Conservation (phyloP, 2,113 vertebrate species). For the Nothobranchius furzeri region DNA sequence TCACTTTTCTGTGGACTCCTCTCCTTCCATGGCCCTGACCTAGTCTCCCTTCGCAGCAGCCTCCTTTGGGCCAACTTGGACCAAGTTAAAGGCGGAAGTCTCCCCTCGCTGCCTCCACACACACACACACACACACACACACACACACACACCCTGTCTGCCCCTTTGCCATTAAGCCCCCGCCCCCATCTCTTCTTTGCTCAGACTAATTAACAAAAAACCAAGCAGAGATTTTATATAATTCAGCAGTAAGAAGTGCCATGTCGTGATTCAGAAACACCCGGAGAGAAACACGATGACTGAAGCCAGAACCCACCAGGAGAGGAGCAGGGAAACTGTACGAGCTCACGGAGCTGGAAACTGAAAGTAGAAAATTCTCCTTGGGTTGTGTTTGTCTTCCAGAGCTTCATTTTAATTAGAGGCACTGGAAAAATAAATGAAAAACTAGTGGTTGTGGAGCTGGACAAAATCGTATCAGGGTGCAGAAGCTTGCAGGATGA, state of each 20-base stretch:
- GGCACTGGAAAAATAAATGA: constrained; percentile 36
- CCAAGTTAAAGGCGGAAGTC: constrained; percentile 71
- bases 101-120: constrained; percentile 37
- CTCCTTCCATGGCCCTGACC: constrained; percentile 51
- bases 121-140: constrained; percentile 1
- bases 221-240: constrained; percentile 74
- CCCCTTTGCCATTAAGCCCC: constrained; percentile 46
- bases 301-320: constrained; percentile 56
- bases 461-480: constrained; percentile 42
- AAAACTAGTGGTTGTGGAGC: neutral
- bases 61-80: constrained; percentile 76
- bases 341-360: constrained; percentile 27
- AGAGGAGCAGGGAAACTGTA: constrained; percentile 25
- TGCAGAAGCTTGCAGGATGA: constrained; percentile 29
- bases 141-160: constrained; percentile 11
- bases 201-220: constrained; percentile 76
- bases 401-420: constrained; percentile 67
- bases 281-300: constrained; percentile 58
- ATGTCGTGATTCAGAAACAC: constrained; percentile 63
- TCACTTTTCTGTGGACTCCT: constrained; percentile 35
- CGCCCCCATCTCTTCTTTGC: constrained; percentile 28
- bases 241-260: constrained; percentile 72
- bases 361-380: constrained; percentile 47
- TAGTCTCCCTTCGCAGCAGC: constrained; percentile 40
- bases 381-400: constrained; percentile 62